Evolutionary conservation across 2,888 invertebrate genomes (phyloP), one percentile per base, ranked within the genome.

Genomic region (Trachelus tabidus): DNA sequence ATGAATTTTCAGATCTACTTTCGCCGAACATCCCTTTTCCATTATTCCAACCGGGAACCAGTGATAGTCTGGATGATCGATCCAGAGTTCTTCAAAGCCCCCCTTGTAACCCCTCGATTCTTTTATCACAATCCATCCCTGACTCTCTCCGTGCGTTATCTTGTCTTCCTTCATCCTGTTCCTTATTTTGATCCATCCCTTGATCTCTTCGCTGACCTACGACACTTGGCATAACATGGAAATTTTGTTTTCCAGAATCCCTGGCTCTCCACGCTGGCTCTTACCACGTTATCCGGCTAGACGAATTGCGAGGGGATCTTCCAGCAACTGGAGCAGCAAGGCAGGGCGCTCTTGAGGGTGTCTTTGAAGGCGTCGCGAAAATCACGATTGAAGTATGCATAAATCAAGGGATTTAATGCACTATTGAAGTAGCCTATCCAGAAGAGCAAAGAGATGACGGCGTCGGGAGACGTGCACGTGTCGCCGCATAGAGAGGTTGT

Each of bases 361-460:
- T 97, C 97, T 92, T 97, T 97, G 93, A 99, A 99, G 81, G 99
- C 98, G 92, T 97, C 97, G 91, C 99, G 95, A 92, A 99, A 99
- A 92, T 99, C 99, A 73, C 98, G 94, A 92, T 98, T 98, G 93
- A 98, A 98, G 92, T 98, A 98, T 82, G 98, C 98, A 92, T 98
- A 98, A 88, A 99, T 98, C 83, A 98, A 93, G 1, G 98, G 98
- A 92, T 99, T 99, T 79, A 98, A 93, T 76, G 97, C 97, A 23
- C 98, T 98, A 92, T 98, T 98, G 93, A 97, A 97, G 93, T 99
- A 99, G 80, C 99, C 99, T 87, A 99, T 97, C 99, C 98, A 98
- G 92, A 96, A 96, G 68, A 96, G 93, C 85, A 95, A 93, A 75
- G 94, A 93, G 73, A 96, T 95, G 68, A 96, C 92, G 85, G 95